These are phyloP conservation scores for Sphecodes monilicornis DNA, from an alignment of 2,888 invertebrate genomes.

Conservation along the genomic window DNA sequence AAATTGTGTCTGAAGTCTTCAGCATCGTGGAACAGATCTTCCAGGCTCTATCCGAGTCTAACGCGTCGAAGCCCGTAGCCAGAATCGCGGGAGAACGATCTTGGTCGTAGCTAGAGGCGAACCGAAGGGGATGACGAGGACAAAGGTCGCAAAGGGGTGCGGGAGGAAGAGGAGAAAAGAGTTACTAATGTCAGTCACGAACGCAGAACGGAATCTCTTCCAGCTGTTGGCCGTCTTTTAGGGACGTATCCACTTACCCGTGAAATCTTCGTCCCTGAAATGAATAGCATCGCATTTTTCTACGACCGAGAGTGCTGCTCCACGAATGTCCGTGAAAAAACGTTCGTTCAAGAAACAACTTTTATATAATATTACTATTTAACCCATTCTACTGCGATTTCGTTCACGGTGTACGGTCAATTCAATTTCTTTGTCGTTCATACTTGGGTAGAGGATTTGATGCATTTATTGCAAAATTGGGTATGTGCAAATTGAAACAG, in stretches of 20 bases:
- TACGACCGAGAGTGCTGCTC: constrained; percentile 8
- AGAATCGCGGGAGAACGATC: constrained; percentile 29
- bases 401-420: no score
- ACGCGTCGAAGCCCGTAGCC: background rate
- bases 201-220: constrained; percentile 66
- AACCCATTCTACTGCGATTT: no score
- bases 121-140: constrained; percentile 26
- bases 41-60: background rate
- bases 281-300: constrained; percentile 68
- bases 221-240: constrained; percentile 66
- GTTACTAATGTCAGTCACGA: constrained; percentile 75
- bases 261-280: constrained; percentile 66
- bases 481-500: no score
- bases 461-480: no score
- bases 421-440: no score
- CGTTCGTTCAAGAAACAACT: no score
- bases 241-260: constrained; percentile 54
- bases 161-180: constrained; percentile 56
- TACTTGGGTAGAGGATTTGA: no score
- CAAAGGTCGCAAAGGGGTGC: constrained; percentile 33
- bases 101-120: constrained; percentile 3
- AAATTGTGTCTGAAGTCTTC: no score
- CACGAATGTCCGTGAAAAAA: background rate
- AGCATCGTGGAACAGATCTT: background rate
- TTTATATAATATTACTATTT: no score